Evolutionary conservation across 2,888 invertebrate genomes (phyloP).

Genomic region (Mimumesa dahlbomi): DNA sequence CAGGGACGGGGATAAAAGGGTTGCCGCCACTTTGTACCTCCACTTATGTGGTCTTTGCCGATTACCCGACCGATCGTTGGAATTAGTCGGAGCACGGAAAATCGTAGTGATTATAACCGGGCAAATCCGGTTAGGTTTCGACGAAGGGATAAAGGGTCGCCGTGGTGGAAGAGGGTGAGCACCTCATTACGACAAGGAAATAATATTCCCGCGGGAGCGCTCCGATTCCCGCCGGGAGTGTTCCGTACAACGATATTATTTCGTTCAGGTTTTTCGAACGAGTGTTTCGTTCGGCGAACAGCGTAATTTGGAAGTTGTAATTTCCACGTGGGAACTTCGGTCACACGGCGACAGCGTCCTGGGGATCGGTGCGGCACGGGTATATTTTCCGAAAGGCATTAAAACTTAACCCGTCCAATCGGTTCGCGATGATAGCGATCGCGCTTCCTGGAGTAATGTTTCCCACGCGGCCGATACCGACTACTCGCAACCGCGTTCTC

Average conservation of each 20-base stretch:
- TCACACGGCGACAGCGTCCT: no score
- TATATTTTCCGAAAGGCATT: constrained; percentile 8
- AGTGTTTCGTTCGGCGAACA: no score
- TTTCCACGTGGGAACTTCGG: no score
- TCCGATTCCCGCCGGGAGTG: constrained; percentile 15
- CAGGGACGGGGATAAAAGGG: background rate
- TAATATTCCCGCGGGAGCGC: constrained; percentile 49
- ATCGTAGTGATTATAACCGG: constrained; percentile 36
- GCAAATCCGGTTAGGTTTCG: constrained; percentile 54
- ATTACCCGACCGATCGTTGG: constrained; percentile 36
- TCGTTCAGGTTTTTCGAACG: background rate
- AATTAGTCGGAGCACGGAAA: constrained; percentile 26
- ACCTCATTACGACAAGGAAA: constrained; percentile 48
- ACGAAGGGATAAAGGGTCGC: constrained; percentile 16
- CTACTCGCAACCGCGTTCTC: no score
- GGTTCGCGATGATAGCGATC: constrained; percentile 47
- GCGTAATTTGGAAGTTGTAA: no score
- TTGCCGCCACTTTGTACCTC: background rate
- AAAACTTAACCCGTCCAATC: constrained; percentile 55
- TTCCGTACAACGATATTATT: constrained; percentile 17
- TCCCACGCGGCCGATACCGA: constrained; percentile 70
- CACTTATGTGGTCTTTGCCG: constrained; percentile 1
- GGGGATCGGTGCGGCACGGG: background rate
- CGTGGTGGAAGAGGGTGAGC: constrained; percentile 29
- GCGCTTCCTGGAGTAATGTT: constrained; percentile 64